Evolutionary conservation across 2,888 invertebrate species (phyloP).

Genomic region (Entomobrya proxima): DNA sequence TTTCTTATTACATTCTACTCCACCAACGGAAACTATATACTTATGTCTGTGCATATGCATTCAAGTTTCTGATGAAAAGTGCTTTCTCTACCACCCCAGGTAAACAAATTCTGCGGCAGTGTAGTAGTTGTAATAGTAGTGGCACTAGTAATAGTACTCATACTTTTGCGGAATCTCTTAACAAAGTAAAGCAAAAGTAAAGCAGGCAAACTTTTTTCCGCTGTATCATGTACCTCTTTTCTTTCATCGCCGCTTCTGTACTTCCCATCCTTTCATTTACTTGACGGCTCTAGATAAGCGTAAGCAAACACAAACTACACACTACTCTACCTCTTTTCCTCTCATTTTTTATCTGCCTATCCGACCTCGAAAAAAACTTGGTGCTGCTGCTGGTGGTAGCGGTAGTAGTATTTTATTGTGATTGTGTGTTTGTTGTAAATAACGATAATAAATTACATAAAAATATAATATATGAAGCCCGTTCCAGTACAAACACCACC

Average conservation of each 20-base stretch:
- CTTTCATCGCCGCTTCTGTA: background rate
- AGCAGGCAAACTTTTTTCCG: background rate
- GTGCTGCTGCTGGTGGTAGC: too few species aligned
- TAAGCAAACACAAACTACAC: background rate
- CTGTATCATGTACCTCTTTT: background rate
- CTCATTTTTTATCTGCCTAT: background rate
- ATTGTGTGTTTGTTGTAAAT: constrained; percentile 21
- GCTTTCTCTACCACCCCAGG: constrained; percentile 31
- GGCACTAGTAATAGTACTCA: too few species aligned
- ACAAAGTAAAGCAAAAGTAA: background rate
- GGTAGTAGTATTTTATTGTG: background rate
- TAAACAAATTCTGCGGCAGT: background rate
- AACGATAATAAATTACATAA: constrained; percentile 18
- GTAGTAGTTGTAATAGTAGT: too few species aligned
- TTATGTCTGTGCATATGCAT: background rate
- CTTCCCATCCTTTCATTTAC: background rate
- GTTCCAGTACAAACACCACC: background rate
- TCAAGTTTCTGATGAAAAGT: background rate
- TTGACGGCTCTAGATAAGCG: constrained; percentile 2
- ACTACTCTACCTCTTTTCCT: too few species aligned
- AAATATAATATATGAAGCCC: constrained; percentile 12
- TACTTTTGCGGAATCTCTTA: background rate
- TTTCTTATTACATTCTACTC: too few species aligned
- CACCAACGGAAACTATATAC: background rate
- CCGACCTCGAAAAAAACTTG: background rate